Percentiles rank a stretch among this genome's conserved stretches.
phyloP scores from a whole-genome alignment of 1,140 invertebrate species.

The Drosophila parabipectinata region DNA sequence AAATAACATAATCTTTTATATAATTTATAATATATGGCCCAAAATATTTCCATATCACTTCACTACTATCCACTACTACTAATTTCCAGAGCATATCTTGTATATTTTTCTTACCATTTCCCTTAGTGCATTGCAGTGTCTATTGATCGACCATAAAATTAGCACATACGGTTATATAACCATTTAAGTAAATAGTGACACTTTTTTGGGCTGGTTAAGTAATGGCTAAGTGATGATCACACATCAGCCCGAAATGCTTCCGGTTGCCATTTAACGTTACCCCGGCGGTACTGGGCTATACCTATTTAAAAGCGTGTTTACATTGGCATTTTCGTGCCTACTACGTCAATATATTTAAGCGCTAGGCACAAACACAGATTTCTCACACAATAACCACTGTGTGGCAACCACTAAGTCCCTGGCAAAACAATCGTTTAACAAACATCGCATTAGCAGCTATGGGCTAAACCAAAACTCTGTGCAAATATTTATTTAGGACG shows the following conservation, averaged over 20 bases:
- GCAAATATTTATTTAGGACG: constrained; percentile 74
- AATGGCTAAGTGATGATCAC: constrained; percentile 25
- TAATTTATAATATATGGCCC: too few species aligned
- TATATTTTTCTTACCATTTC: neutral
- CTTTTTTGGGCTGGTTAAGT: constrained; percentile 29
- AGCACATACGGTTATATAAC: constrained; percentile 44
- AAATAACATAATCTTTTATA: too few species aligned
- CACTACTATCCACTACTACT: too few species aligned
- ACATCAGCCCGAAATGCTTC: constrained; percentile 28
- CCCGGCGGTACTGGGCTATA: constrained; percentile 4
- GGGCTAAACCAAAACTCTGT: constrained; percentile 33
- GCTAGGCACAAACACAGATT: constrained; percentile 64
- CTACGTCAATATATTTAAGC: constrained; percentile 64
- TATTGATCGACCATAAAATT: constrained; percentile 39
- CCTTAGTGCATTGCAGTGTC: neutral
- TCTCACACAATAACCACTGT: constrained; percentile 71
- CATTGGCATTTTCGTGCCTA: constrained; percentile 68
- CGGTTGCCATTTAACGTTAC: constrained; percentile 42
- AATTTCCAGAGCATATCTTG: neutral
- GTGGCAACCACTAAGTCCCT: constrained; percentile 59
- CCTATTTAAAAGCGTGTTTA: constrained; percentile 34
- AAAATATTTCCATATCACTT: too few species aligned
- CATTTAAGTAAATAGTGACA: constrained; percentile 14
- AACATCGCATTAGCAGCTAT: constrained; percentile 48
- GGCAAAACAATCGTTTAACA: constrained; percentile 58